These are phyloP conservation scores for Rhadinocentrus ornatus DNA, from an alignment of 2,797 vertebrate species.

Conservation along the genomic window DNA sequence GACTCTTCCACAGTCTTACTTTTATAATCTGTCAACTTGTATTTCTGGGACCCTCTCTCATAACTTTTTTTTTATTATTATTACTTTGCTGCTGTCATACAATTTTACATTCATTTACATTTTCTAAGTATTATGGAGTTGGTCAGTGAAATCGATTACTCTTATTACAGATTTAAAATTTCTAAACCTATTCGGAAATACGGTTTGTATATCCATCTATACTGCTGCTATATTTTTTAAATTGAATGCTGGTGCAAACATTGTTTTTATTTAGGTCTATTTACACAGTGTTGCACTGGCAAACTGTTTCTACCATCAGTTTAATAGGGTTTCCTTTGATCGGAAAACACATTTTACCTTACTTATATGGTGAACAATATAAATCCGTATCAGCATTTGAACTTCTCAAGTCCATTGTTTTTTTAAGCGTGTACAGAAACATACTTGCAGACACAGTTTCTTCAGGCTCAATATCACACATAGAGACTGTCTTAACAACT, in stretches of 20 bases:
- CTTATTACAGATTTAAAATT: no score
- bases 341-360: not conserved
- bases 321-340: not conserved
- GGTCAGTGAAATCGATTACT: not conserved
- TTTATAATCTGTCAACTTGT: not conserved
- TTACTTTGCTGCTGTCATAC: not conserved
- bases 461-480: constrained; percentile 9
- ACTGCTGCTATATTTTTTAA: not conserved
- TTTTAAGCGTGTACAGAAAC: not conserved
- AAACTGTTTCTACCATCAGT: not conserved
- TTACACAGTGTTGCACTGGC: no score
- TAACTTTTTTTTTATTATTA: no score
- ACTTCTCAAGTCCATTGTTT: not conserved
- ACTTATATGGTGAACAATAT: not conserved
- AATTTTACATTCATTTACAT: not conserved
- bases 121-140: not conserved
- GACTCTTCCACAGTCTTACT: not conserved
- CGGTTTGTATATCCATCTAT: not conserved
- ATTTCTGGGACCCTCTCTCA: not conserved
- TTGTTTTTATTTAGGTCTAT: not conserved
- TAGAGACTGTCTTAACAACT: constrained; percentile 15
- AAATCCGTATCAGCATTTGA: not conserved
- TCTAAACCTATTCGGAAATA: no score
- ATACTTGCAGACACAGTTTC: not conserved
- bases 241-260: no score